phyloP scores from a whole-genome alignment of 2,888 invertebrate genomes.

The Cryptosula pallasiana region DNA sequence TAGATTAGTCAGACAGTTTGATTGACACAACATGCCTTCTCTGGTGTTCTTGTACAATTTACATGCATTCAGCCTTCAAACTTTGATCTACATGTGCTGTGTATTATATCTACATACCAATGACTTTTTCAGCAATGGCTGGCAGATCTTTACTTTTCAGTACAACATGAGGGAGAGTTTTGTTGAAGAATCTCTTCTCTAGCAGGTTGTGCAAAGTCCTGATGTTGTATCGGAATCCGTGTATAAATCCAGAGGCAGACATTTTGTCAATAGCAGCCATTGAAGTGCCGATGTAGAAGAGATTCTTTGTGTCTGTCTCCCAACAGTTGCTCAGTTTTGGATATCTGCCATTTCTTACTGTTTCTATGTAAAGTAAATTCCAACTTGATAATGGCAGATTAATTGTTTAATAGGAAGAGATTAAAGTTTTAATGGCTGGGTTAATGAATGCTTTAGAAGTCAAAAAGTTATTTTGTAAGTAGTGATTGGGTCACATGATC shows the following conservation, averaged over 20 bases:
- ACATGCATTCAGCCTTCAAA: too few species aligned
- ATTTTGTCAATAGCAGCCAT: conserved; percentile 21
- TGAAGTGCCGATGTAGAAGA: conserved; percentile 25
- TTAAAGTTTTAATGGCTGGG: background rate
- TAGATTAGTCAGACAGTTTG: too few species aligned
- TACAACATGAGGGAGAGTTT: conserved; percentile 10
- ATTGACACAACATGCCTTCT: too few species aligned
- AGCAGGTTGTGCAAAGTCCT: conserved; percentile 24
- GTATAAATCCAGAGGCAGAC: conserved; percentile 25
- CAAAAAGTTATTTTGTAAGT: too few species aligned
- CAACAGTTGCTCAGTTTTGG: conserved; percentile 23
- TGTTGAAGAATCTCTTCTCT: conserved; percentile 6
- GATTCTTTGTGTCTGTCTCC: conserved; percentile 17
- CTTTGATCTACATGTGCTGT: too few species aligned
- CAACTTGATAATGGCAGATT: background rate
- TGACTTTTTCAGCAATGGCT: conserved; percentile 12
- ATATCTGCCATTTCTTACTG: conserved; percentile 9
- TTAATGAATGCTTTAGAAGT: background rate
- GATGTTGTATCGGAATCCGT: conserved; percentile 26
- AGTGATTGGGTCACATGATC: too few species aligned
- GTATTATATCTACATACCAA: background rate
- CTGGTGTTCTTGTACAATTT: too few species aligned
- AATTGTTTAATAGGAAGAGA: background rate
- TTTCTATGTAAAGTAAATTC: background rate
- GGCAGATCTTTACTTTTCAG: background rate